Evolutionary conservation across 2,797 vertebrate species (phyloP), one percentile per base, ranked within the genome.

Genomic region (Anas acuta): DNA sequence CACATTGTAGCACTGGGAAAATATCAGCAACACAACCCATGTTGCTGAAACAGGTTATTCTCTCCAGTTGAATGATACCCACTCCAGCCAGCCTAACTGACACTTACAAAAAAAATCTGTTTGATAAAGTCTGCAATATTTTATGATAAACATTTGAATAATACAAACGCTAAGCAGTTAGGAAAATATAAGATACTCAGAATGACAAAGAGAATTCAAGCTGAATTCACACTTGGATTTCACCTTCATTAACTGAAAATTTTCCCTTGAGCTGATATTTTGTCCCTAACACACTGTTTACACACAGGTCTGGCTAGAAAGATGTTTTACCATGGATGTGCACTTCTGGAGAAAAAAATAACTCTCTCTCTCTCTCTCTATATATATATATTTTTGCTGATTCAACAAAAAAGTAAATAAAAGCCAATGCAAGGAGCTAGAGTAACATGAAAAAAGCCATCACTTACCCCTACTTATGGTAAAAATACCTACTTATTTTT

Each of bases 1-100:
- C 94, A 95, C 91, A 65, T 78, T 83, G 72, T 41, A 96, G 90
- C 54, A 72, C 62, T 37, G 74, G 87, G 82, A 94, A 97, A 96
- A 95, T 84, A 93, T 13, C 70, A 95, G 71, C 72, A 72, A 94
- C 49, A 94, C 28, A 94, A 57, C 25, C 39, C 67, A 78, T 72
- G 82, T 49, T 95, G 92, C 88, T 94, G 86, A 83, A 93, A 69
- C 22, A 92, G 62, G 74, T 92, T 93, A 79, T 66, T 89, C 41
- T 94, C 78, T 94, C 49, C 22, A n/a, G 78, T 85, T 87, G 94
- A 95, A 90, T 70, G 86, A 96, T 56, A 92, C 47, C 76, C 60
- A 73, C 81, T 89, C 66, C 74, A 90, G 70, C 73, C 49, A 94
- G 84, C 17, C 35, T 69, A 67, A 82, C 11, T 45, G 57, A 83